Percentiles rank a stretch among this genome's conserved stretches.
These are phyloP conservation scores for Spinibarbus caldwelli DNA, from an alignment of 2,797 vertebrate genomes.

Conservation along the genomic window DNA sequence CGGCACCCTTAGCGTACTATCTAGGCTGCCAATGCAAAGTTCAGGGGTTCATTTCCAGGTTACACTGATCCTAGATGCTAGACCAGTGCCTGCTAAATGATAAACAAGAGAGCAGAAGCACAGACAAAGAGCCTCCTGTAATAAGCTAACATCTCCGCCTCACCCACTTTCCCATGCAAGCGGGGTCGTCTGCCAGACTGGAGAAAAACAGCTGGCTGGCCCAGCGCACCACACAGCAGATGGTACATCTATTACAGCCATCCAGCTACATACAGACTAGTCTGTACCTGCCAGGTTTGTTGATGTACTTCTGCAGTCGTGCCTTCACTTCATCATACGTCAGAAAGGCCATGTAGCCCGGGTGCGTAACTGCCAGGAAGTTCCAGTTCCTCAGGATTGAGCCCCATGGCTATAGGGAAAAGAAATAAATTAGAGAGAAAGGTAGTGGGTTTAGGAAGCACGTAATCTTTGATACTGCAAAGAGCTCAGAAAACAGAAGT, in stretches of 20 bases:
- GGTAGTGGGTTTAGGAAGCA: neutral
- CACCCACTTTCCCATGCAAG: constrained; percentile 43
- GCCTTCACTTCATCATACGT: constrained; percentile 97
- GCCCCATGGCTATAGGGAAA: constrained; percentile 87
- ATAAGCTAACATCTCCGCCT: constrained; percentile 53
- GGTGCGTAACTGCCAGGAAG: constrained; percentile 95
- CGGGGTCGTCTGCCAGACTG: constrained; percentile 44
- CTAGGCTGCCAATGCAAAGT: neutral
- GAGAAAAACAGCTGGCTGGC: constrained; percentile 59
- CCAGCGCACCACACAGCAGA: constrained; percentile 45
- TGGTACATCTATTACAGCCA: constrained; percentile 49
- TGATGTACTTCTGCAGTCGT: constrained; percentile 93
- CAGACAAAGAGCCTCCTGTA: constrained; percentile 53
- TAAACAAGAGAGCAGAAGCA: neutral
- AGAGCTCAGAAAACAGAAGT: neutral
- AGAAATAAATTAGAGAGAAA: constrained; percentile 40
- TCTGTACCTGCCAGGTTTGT: constrained; percentile 91
- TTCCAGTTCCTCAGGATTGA: constrained; percentile 98
- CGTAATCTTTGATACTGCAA: neutral
- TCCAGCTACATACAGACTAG: constrained; percentile 27
- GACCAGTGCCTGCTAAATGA: constrained; percentile 15
- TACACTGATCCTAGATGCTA: constrained; percentile 16
- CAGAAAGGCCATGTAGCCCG: constrained; percentile 97
- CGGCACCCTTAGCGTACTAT: neutral
- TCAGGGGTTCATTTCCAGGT: constrained; percentile 11